Conservation (phyloP, 2,113 vertebrate species). For the Parus major region DNA sequence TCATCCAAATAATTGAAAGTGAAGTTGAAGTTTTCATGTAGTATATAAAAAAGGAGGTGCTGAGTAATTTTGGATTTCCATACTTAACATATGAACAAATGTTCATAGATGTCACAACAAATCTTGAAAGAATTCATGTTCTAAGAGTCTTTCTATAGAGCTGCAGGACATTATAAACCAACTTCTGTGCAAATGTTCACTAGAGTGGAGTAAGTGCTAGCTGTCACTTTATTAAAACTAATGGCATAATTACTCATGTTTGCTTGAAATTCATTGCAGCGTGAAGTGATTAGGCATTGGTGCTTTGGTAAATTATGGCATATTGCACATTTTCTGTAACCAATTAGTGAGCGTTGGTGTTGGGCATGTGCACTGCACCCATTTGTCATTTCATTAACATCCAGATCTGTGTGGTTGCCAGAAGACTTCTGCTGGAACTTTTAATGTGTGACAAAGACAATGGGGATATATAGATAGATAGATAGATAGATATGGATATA, state of each 20-base stretch:
- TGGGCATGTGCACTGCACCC: background rate
- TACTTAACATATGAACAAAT: background rate
- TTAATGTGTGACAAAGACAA: background rate
- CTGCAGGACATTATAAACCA: background rate
- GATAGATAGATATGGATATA: too few species aligned
- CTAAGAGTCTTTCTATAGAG: background rate
- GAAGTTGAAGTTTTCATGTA: background rate
- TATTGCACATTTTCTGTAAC: slow-evolving; percentile 7
- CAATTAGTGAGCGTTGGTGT: background rate
- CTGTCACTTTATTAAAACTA: slow-evolving; percentile 46
- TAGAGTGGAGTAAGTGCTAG: background rate
- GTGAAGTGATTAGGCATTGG: slow-evolving; percentile 22
- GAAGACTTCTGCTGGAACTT: background rate
- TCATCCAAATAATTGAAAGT: background rate
- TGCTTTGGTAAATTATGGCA: slow-evolving; percentile 48
- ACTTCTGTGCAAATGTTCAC: background rate
- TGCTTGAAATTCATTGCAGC: slow-evolving; percentile 40
- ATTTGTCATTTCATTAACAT: slow-evolving; percentile 15
- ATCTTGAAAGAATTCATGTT: background rate
- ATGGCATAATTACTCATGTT: slow-evolving; percentile 32
- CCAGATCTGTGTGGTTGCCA: background rate
- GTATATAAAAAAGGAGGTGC: background rate
- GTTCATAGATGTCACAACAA: background rate
- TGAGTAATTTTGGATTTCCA: background rate
- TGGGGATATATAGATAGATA: background rate